Conservation (phyloP, 2,113 vertebrate species). For the Salvelinus fontinalis region DNA sequence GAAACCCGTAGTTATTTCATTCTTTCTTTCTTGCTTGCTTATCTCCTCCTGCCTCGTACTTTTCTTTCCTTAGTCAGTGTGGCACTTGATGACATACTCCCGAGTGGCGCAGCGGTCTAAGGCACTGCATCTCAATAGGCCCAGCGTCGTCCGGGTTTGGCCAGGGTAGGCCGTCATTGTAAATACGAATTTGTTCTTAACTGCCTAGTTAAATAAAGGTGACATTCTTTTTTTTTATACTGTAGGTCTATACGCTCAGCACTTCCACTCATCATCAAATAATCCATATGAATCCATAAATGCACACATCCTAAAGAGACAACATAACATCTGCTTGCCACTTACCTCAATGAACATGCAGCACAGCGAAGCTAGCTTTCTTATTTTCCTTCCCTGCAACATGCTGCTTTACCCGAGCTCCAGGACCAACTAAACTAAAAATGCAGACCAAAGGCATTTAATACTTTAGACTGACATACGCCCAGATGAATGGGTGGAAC, state of each 20-base stretch:
- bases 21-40: background rate
- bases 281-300: no score
- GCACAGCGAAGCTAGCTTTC: constrained; percentile 41
- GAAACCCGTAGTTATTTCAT: background rate
- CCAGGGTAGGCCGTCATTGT: no score
- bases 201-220: background rate
- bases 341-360: constrained; percentile 51
- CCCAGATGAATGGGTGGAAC: constrained; percentile 49
- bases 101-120: no score
- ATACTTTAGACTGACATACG: constrained; percentile 16
- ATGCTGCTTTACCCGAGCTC: constrained; percentile 29
- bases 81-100: background rate
- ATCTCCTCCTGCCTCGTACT: background rate
- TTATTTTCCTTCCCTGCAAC: constrained; percentile 38
- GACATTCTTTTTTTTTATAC: no score
- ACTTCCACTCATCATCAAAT: no score
- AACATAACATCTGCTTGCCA: background rate
- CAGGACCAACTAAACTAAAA: constrained; percentile 34
- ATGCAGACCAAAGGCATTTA: constrained; percentile 44
- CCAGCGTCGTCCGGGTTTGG: no score
- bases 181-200: no score
- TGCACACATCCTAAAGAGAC: no score
- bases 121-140: no score
- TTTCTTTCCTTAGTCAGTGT: background rate
- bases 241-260: background rate